Evolutionary conservation across 2,113 vertebrate species (phyloP).

Genomic region (Dissostichus mawsoni): DNA sequence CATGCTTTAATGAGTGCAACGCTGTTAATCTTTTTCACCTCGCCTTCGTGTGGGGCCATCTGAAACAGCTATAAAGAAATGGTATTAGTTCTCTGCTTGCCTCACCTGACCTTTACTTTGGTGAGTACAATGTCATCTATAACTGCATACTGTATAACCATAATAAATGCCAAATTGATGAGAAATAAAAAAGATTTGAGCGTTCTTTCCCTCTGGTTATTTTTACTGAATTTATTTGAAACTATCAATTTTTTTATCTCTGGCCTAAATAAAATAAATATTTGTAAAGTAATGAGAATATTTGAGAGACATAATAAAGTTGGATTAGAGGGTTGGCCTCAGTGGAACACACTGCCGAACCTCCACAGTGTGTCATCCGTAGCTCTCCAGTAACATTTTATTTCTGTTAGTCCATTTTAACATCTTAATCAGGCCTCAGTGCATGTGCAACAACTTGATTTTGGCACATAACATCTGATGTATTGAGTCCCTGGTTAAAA

Average conservation of each 20-base stretch:
- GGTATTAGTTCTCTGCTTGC: background rate
- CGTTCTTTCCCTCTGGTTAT: too few species aligned
- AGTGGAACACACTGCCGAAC: background rate
- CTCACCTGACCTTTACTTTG: background rate
- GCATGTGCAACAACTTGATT: background rate
- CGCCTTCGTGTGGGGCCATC: background rate
- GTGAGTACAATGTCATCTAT: background rate
- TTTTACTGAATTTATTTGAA: too few species aligned
- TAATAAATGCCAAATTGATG: too few species aligned
- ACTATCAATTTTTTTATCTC: too few species aligned
- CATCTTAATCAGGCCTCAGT: background rate
- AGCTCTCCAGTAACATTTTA: background rate
- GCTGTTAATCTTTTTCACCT: background rate
- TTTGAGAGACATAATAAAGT: background rate
- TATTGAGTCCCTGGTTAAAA: constrained; percentile 37
- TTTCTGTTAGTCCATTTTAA: background rate
- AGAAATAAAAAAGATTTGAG: background rate
- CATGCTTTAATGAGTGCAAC: background rate
- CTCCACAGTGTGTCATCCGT: constrained; percentile 4
- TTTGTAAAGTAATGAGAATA: too few species aligned
- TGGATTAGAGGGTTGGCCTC: background rate
- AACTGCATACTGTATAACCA: background rate
- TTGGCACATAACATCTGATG: background rate
- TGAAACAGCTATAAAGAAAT: constrained; percentile 1
- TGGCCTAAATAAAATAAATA: too few species aligned